phyloP scores from a whole-genome alignment of 2,797 vertebrate species.

The Pipistrellus pygmaeus region DNA sequence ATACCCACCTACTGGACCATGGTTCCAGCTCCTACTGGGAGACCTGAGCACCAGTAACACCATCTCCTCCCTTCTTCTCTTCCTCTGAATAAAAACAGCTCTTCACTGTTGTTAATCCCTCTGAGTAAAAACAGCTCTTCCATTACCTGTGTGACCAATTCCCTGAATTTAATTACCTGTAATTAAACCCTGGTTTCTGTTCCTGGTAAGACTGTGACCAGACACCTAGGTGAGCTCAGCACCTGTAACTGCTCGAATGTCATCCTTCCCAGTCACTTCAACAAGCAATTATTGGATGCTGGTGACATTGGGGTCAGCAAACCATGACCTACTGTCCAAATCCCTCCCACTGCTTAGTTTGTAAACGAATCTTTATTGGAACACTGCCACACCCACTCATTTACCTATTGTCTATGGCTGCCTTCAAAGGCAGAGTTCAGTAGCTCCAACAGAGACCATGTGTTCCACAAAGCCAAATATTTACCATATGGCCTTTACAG shows the following conservation, averaged over 20 bases:
- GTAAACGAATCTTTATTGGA: conserved; percentile 17
- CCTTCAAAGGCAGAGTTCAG: conserved; percentile 48
- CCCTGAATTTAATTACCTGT: conserved; percentile 17
- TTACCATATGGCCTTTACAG: background rate
- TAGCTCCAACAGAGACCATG: background rate
- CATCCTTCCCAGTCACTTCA: background rate
- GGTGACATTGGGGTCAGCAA: background rate
- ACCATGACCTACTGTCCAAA: background rate
- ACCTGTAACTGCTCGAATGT: background rate
- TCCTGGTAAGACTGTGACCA: conserved; percentile 1
- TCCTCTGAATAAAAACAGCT: background rate
- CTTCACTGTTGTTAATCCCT: background rate
- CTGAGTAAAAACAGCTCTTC: background rate
- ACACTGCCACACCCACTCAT: conserved; percentile 19
- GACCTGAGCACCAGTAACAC: background rate
- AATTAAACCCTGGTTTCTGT: conserved; percentile 34
- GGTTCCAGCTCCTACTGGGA: background rate
- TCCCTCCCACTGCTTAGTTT: background rate
- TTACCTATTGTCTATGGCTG: background rate
- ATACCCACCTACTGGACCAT: too few relatives aligned
- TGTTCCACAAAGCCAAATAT: background rate
- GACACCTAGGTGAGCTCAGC: background rate
- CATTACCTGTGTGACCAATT: background rate
- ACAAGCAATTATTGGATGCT: background rate
- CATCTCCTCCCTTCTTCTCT: background rate